A percentile compares a stretch with the other conserved stretches of the same genome.
Conservation (phyloP, 2,888 invertebrate species). For the Oxyteleia sp. region DNA sequence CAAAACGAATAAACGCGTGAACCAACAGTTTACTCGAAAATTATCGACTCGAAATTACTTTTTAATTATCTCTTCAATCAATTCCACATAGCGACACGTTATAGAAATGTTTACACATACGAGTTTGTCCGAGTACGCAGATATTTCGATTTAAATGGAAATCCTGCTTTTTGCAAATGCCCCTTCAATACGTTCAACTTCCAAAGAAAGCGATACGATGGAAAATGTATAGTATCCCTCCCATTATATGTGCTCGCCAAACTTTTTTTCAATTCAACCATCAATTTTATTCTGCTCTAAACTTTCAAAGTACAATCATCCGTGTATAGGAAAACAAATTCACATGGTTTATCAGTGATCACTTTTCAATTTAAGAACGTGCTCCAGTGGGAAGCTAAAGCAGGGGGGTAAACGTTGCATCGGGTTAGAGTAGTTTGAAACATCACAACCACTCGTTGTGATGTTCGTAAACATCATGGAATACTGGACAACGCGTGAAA, state of each 20-base stretch:
- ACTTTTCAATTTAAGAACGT: not conserved
- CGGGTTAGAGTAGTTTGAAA: too few relatives aligned
- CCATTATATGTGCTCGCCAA: not conserved
- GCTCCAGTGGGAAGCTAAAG: too few relatives aligned
- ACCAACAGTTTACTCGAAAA: too few relatives aligned
- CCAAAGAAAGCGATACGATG: not conserved
- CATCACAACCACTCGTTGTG: too few relatives aligned
- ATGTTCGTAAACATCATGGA: too few relatives aligned
- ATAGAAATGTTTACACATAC: not conserved
- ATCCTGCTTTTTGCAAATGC: constrained; percentile 13
- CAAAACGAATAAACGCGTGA: too few relatives aligned
- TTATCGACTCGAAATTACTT: too few relatives aligned
- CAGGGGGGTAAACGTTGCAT: too few relatives aligned
- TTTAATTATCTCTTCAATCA: too few relatives aligned
- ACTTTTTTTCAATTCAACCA: constrained; percentile 2
- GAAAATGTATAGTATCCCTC: constrained; percentile 2
- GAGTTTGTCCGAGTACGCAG: not conserved
- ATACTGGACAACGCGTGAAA: too few relatives aligned
- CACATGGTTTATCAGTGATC: not conserved
- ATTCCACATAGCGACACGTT: too few relatives aligned
- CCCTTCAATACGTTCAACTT: constrained; percentile 3
- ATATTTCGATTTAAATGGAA: constrained; percentile 31
- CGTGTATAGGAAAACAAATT: constrained; percentile 3
- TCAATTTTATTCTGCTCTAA: constrained; percentile 8
- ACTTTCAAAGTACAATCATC: constrained; percentile 2